phyloP scores from a whole-genome alignment of 2,797 vertebrate species.

The Emydoidea blandingii region DNA sequence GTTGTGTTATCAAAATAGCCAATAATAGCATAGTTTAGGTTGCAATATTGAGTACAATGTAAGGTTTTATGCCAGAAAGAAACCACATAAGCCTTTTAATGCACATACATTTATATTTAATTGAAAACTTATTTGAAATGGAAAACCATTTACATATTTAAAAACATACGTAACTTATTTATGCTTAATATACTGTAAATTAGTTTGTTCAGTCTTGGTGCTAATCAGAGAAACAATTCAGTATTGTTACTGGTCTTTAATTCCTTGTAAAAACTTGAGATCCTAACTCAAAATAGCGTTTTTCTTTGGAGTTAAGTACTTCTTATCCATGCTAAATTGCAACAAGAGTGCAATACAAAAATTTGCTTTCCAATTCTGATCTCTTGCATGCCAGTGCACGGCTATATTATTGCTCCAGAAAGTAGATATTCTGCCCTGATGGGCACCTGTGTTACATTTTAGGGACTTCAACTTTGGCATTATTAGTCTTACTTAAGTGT shows the following conservation, averaged over 20 bases:
- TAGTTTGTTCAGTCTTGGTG: slow-evolving; percentile 22
- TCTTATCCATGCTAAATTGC: neutral
- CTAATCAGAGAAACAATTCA: slow-evolving; percentile 7
- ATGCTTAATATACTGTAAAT: neutral
- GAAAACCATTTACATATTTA: neutral
- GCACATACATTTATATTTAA: slow-evolving; percentile 10
- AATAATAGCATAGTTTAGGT: slow-evolving; percentile 1
- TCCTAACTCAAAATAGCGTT: neutral
- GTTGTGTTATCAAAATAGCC: neutral
- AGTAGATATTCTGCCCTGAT: neutral
- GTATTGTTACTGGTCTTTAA: neutral
- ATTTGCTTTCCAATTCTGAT: neutral
- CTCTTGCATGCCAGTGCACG: neutral
- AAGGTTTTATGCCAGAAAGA: neutral
- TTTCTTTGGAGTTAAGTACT: neutral
- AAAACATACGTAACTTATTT: neutral
- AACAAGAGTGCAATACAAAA: neutral
- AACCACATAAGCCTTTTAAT: neutral
- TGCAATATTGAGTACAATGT: neutral
- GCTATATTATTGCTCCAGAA: neutral
- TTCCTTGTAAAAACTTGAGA: neutral
- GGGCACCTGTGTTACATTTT: neutral
- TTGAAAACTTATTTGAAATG: neutral
- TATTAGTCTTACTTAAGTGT: neutral
- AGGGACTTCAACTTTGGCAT: neutral